Base-by-base conservation (phyloP, 2,888 invertebrate genomes). In the Ochlodes sylvanus region DNA sequence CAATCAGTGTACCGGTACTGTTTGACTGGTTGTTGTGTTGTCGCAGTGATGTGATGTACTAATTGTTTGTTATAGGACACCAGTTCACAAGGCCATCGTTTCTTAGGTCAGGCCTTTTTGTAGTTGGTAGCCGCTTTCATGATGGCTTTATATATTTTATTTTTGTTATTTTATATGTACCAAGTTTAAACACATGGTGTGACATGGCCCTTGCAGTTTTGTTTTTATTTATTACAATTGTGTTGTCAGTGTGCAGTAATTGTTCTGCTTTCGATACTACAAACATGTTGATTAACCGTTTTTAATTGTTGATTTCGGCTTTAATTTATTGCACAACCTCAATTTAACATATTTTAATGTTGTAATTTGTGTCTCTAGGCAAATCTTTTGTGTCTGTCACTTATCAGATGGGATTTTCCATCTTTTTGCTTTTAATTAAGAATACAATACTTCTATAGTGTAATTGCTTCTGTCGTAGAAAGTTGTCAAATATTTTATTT, bases 51-150 rank as follows among this genome's bases (percentile, higher is more conserved):
- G 61, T 77, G 70, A 73, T 75, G 71, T 79, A 63, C 76, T 71
- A 75, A 83, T 88, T 83, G 84, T 92, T 92, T 92, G 92, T 93
- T 93, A 89, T 93, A 93, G 93, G 92, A 86, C 82, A 87, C 91
- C 91, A 86, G 92, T 91, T 85, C 85, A 85, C 92, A 88, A 90
- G 92, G 87, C 89, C 92, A 77, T 89, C 92, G 80, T 92, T 88
- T 79, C 87, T 92, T 92, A 92, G 92, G 92, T 92, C 89, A 92
- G 92, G 88, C 88, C 85, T 79, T 76, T 80, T 84, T 78, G 77
- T 77, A 73, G 75, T 81, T 81, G 83, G 82, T 86, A 86, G 85
- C 81, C 72, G 90, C 90, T 90, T 90, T 69, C 75, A 68, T 74
- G 68, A 52, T 69, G 76, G 81, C 86, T 88, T 88, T 83, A 77